Evolutionary conservation across 1,140 invertebrate species (phyloP), one percentile per base, ranked within the genome.

Genomic region (Eubasilissa regina): DNA sequence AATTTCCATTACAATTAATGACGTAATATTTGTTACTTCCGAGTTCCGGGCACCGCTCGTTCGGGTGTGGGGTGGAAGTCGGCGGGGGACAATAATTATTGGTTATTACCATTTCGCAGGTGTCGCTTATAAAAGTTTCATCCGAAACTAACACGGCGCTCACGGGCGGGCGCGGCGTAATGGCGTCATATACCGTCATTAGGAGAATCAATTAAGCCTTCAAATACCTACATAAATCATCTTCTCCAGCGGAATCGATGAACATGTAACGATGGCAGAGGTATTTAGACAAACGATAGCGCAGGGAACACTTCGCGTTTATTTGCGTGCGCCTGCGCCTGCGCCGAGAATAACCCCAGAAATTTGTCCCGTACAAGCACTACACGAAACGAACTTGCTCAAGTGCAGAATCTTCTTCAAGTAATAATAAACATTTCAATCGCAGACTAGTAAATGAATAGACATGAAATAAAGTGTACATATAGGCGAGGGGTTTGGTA

Each of bases 201-300:
- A 82, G 81, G 72, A 74, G 75, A 80, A 82, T 82, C 81, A 82
- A 82, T 82, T 82, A 82, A 80, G 81, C 78, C 79, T 82, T 82
- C 79, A 80, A 77, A 82, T 66, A 78, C 81, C 70, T 58, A 62
- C 75, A 82, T 82, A 82, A 82, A 82, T 82, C 81, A 82, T 78
- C 66, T 74, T 77, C 72, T 55, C 55, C 62, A 43, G 25, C 17
- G 21, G 45, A 62, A 80, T 82, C 81, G 78, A 80, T 82, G 77
- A 78, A 70, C 78, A 75, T 58, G 62, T 19, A 75, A 78, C 78
- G 72, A 78, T 75, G 74, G 62, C 78, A 72, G 56, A 56, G 53
- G 53, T 68, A 77, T 60, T 75, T 68, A 75, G 75, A 80, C 81
- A 80, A 82, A 82, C 77, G 78, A 78, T 80, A 75, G 72, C 47